These are phyloP conservation scores for human DNA, from an alignment of 2,113 vertebrate species.

Conservation along the genomic window DNA sequence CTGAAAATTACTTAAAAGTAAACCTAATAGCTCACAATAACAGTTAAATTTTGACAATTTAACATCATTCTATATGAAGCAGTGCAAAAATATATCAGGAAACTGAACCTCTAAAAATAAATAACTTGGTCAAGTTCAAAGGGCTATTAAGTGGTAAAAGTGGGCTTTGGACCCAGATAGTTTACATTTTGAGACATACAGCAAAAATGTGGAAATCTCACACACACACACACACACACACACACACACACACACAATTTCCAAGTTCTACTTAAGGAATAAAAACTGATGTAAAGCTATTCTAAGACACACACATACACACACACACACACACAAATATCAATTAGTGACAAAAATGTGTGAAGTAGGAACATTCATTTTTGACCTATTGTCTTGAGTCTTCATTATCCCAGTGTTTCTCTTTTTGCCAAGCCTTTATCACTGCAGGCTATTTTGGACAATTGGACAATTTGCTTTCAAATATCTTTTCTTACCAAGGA, in stretches of 20 bases:
- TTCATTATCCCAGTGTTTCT: not conserved
- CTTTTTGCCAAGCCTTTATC: not conserved
- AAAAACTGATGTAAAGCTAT: not conserved
- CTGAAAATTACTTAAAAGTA: slow-evolving; percentile 25
- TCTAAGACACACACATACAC: not conserved
- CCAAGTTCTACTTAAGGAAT: not conserved
- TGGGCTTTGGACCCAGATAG: not conserved
- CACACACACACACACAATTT: not conserved
- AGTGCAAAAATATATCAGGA: not conserved
- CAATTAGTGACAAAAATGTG: not conserved
- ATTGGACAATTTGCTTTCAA: not conserved
- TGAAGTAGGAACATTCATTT: not conserved
- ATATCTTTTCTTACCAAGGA: not conserved
- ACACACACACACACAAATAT: not conserved
- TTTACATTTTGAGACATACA: not conserved
- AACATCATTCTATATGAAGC: too few species aligned
- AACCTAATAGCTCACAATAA: not conserved
- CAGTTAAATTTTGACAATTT: not conserved
- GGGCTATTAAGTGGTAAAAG: not conserved
- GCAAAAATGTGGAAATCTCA: not conserved
- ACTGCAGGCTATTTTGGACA: not conserved
- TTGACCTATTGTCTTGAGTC: not conserved
- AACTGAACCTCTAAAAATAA: not conserved
- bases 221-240: too few species aligned
- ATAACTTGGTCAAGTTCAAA: not conserved